Base-by-base conservation (phyloP, 2,797 vertebrate species). In the Sebastes flavidus region DNA sequence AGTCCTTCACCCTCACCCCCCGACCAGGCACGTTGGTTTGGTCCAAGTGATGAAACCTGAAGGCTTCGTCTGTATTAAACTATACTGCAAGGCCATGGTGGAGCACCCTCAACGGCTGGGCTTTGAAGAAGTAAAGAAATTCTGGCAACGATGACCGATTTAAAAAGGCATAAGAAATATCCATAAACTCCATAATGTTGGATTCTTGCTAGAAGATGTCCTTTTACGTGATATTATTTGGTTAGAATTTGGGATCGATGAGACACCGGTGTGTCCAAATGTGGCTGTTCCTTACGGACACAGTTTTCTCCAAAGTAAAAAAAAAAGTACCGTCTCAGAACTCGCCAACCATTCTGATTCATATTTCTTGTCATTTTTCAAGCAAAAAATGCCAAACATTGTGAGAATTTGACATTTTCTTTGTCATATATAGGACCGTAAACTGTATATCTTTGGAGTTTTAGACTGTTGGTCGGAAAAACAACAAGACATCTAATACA, bases 21-120 rank as follows among this genome's bases (percentile, higher is more conserved):
- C 46, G 59, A 85, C 78, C 89, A 95, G 94, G 94, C 94, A 95
- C 93, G 25, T 86, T 75, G 92, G 92, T 94, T 94, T 91, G 93
- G 94, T 95, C 92, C 88, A 63, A 86, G 85, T 72, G 73, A 72
- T 62, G 77, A 90, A 81, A 82, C 85, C 71, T 65, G 68, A 86
- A 80, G 60, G 76, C 76, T 84, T 78, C 65, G 13, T 72, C 36
- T 66, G 79, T 32, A 5, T 84, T 72, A 59, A 76, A 84, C 78
- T 46, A 30, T 13, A 72, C 79, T 67, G 74, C 59, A 22, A 77
- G 49, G 75, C 65, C 52, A 36, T 58, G 25, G 55, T 12, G 14
- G 32, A 32, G 25, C 62, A n/a, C 56, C 20, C 56, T 70, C 65
- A 32, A 29, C 42, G 29, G 32, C 74, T 55, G 68, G 62, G 77